Percentiles rank a stretch among this genome's conserved stretches.
These are phyloP conservation scores for Metopolophium dirhodum DNA, from an alignment of 1,140 invertebrate species.

Conservation along the genomic window DNA sequence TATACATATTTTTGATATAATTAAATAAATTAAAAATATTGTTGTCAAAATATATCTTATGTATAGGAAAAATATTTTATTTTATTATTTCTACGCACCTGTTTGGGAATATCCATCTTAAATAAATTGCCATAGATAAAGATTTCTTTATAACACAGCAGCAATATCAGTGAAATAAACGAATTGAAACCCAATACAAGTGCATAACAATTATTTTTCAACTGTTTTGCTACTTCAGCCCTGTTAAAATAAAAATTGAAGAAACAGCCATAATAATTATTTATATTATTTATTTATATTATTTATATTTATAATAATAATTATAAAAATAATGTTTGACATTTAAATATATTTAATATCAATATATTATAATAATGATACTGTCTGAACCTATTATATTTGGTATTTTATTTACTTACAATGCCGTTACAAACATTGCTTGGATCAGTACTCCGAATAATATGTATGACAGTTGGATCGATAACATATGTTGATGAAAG, in stretches of 20 bases:
- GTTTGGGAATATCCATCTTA: slow-evolving; percentile 10
- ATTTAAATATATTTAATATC: neutral
- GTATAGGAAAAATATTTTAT: neutral
- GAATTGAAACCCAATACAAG: slow-evolving; percentile 40
- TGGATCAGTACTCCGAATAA: slow-evolving; percentile 37
- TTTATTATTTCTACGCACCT: neutral
- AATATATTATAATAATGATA: no score
- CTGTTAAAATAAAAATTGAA: neutral
- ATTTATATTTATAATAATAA: no score
- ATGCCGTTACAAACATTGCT: slow-evolving; percentile 30
- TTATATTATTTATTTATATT: no score
- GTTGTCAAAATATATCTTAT: no score
- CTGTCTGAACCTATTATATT: neutral
- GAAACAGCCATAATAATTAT: no score
- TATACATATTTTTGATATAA: neutral
- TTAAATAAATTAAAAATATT: no score
- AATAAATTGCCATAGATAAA: neutral
- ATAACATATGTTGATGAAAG: slow-evolving; percentile 38
- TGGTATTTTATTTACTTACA: slow-evolving; percentile 28
- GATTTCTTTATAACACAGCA: slow-evolving; percentile 11
- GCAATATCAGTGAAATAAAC: neutral
- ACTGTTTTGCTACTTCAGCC: slow-evolving; percentile 37
- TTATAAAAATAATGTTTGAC: neutral
- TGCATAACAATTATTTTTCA: slow-evolving; percentile 46
- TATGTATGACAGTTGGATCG: slow-evolving; percentile 33